Base-by-base conservation (phyloP, 2,888 invertebrate species). In the Gerris lacustris region DNA sequence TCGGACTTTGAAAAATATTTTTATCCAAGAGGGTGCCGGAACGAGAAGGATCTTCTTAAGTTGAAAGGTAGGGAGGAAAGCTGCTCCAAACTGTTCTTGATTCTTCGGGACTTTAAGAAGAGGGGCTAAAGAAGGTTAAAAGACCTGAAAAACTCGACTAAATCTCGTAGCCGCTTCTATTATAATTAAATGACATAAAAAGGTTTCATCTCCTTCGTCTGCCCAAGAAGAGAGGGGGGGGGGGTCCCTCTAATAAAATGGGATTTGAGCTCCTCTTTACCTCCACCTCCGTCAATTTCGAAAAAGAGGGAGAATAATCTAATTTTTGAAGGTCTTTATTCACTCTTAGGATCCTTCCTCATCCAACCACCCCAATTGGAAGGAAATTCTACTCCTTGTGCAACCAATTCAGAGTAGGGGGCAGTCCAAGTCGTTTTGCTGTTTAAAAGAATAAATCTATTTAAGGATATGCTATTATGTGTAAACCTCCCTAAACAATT, bases 171-270 rank as follows among this genome's bases (percentile, higher is more conserved):
- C 55, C 55, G 55, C 11, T 11, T 15, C 55, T 55, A 55, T 55
- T 55, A 55, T 55, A 55, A 55, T 55, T 55, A 55, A 55, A 55
- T 55, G 55, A 55, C 55, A 55, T 55, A 55, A 55, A 55, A 11
- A 55, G 55, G 55, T 55, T 55, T 55, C 31, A 31, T 55, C 55
- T 55, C 9, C 55, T 11, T 55, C 15, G 9, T 55, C 9, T 9
- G 15, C 15, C 55, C 15, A 15, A 55, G 15, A 47, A 55, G 55
- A 5, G 55, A 55, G 2, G 55, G 55, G 55, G 5, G 4, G 31
- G 31, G 31, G 31, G 31, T 31, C 31, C 31, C 31, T 31, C 15
- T 55, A 15, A 55, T 55, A 55, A 55, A 55, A 55, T 55, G 55
- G 55, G 55, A 55, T 55, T 55, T 55, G 31, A 31, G 31, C 31